Evolutionary conservation across 1,140 invertebrate species (phyloP).

Genomic region (Danaus plexippus): DNA sequence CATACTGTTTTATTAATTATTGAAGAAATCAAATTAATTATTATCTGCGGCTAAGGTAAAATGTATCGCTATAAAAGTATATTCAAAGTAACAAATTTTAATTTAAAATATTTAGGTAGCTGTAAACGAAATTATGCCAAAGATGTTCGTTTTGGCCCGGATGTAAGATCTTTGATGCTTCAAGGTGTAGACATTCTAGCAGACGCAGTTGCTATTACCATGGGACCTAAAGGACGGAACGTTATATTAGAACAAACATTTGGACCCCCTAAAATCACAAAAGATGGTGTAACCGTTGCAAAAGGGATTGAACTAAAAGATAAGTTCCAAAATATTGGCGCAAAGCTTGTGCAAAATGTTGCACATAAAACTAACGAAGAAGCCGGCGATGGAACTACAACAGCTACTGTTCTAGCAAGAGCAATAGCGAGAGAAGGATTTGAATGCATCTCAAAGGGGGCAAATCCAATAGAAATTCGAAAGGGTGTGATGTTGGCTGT

Average conservation of each 20-base stretch:
- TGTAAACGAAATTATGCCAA: conserved; percentile 81
- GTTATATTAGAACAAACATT: conserved; percentile 99
- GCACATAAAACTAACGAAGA: conserved; percentile 99
- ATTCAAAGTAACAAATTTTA: conserved; percentile 8
- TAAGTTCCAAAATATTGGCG: conserved; percentile 99
- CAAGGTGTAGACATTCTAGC: conserved; percentile 98
- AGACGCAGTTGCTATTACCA: conserved; percentile 99
- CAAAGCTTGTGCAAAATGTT: conserved; percentile 99
- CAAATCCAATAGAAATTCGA: conserved; percentile 98
- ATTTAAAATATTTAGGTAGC: conserved; percentile 5
- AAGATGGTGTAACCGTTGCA: conserved; percentile 99
- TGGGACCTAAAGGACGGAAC: conserved; percentile 99
- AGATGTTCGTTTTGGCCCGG: conserved; percentile 97
- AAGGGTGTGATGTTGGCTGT: conserved; percentile 98
- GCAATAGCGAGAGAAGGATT: conserved; percentile 99
- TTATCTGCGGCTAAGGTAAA: conserved; percentile 64
- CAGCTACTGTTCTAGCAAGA: conserved; percentile 96
- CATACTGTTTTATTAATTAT: no score
- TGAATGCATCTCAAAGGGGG: conserved; percentile 98
- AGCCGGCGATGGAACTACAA: conserved; percentile 99
- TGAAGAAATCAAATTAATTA: no score
- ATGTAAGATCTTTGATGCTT: conserved; percentile 96
- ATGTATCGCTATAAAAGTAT: conserved; percentile 76
- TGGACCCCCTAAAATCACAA: conserved; percentile 99
- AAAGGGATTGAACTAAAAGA: conserved; percentile 99